These are phyloP conservation scores for Sesia bembeciformis DNA, from an alignment of 2,888 invertebrate genomes.

Conservation along the genomic window DNA sequence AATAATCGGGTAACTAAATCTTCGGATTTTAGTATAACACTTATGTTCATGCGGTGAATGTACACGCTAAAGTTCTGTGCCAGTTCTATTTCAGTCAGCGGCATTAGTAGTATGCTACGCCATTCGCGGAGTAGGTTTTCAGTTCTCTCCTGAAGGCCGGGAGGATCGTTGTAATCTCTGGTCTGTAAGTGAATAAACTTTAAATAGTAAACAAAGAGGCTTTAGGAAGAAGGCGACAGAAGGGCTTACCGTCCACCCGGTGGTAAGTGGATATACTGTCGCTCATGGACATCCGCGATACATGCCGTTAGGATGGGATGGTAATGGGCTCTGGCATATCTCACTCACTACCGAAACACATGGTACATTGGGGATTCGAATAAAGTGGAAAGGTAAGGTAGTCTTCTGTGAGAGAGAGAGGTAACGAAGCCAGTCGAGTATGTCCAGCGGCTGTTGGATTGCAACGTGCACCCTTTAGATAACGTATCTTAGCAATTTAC, in stretches of 20 bases:
- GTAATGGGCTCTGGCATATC: too few relatives aligned
- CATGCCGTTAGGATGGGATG: too few relatives aligned
- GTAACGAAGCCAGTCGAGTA: too few relatives aligned
- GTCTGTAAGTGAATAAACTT: slow-evolving; percentile 20
- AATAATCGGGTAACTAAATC: slow-evolving; percentile 98
- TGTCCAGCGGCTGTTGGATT: too few relatives aligned
- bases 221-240: background rate
- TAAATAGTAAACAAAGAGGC: background rate
- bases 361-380: too few relatives aligned
- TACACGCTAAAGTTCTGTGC: slow-evolving; percentile 94
- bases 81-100: slow-evolving; percentile 85
- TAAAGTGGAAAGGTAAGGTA: too few relatives aligned
- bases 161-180: slow-evolving; percentile 93
- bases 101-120: slow-evolving; percentile 93
- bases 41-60: slow-evolving; percentile 96
- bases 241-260: too few relatives aligned
- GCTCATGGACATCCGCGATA: background rate
- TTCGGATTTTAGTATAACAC: slow-evolving; percentile 94
- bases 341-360: too few relatives aligned
- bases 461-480: too few relatives aligned
- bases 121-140: slow-evolving; percentile 96
- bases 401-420: too few relatives aligned
- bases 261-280: background rate
- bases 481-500: too few relatives aligned
- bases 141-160: slow-evolving; percentile 94